Percentiles rank a stretch among this genome's conserved stretches.
phyloP scores from a whole-genome alignment of 1,140 invertebrate species.

The Pseudachorutes palmiensis region DNA sequence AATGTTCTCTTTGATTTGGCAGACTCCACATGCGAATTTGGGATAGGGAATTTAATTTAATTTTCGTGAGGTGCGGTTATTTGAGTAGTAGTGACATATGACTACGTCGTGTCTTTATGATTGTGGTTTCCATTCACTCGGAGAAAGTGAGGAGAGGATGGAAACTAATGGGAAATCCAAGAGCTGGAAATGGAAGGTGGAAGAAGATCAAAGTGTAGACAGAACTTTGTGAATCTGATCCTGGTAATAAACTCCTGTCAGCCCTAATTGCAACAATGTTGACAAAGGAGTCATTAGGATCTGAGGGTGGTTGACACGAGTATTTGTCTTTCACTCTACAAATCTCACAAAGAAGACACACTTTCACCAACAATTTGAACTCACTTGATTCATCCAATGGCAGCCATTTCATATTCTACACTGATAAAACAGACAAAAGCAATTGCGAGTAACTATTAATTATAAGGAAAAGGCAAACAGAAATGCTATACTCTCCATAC shows the following conservation, averaged over 20 bases:
- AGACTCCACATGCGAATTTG: neutral
- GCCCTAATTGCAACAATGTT: conserved; percentile 5
- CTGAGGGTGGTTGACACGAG: no score
- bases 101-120: neutral
- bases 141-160: neutral
- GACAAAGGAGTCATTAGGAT: neutral
- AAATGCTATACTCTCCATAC: no score
- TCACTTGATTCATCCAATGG: no score
- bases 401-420: no score
- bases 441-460: no score
- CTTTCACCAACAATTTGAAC: neutral
- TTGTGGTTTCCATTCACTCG: neutral
- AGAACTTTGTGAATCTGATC: neutral
- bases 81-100: neutral
- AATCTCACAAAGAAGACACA: neutral
- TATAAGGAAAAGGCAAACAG: no score
- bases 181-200: neutral
- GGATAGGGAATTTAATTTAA: neutral
- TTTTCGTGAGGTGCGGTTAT: neutral
- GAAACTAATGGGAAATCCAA: neutral
- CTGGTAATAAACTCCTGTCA: conserved; percentile 11
- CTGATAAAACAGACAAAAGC: no score
- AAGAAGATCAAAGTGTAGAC: neutral
- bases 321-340: neutral
- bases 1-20: neutral